Evolutionary conservation across 2,888 invertebrate species (phyloP), one percentile per base, ranked within the genome.

Genomic region (Hirtodrosophila alboralis): DNA sequence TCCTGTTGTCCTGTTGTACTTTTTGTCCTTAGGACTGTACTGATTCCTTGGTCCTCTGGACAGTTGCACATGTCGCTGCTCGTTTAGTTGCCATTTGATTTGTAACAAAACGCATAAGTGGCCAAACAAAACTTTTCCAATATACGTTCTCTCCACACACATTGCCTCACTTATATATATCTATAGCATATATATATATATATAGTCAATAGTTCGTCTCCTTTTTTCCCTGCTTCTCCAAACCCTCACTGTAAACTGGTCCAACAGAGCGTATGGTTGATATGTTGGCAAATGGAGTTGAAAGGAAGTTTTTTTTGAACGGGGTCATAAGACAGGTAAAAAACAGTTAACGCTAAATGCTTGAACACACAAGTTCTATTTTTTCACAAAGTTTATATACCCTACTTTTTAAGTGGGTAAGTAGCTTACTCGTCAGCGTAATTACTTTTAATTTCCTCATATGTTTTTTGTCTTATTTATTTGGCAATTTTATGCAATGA

Each of bases 91-190:
- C 34, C 68, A 62, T 63, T 79, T 72, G 68, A 83, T 68, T 71
- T 72, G 76, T 57, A 58, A 57, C 69, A 59, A 53, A 57, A 47
- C 53, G 44, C 73, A 60, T 34, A 77, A 72, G 79, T 67, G 74
- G 45, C 41, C 52, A 41, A 31, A n/a, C n/a, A 49, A 59, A 80
- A 83, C 68, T 76, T 83, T 79, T 68, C 47, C 71, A 76, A 81
- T 81, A 69, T 63, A 57, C 21, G 49, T 12, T n/a, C n/a, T n/a
- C n/a, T 14, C 23, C 27, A 23, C 14, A 38, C 36, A 30, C n/a
- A n/a, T 13, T 23, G 26, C 23, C 13, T 18, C 41, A 14, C n/a
- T n/a, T n/a, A n/a, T n/a, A n/a, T n/a, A n/a, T n/a, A n/a, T n/a
- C n/a, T n/a, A n/a, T n/a, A n/a, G n/a, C n/a, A n/a, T n/a, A n/a